phyloP scores from a whole-genome alignment of 2,888 invertebrate species.

The Tenodera sinensis region DNA sequence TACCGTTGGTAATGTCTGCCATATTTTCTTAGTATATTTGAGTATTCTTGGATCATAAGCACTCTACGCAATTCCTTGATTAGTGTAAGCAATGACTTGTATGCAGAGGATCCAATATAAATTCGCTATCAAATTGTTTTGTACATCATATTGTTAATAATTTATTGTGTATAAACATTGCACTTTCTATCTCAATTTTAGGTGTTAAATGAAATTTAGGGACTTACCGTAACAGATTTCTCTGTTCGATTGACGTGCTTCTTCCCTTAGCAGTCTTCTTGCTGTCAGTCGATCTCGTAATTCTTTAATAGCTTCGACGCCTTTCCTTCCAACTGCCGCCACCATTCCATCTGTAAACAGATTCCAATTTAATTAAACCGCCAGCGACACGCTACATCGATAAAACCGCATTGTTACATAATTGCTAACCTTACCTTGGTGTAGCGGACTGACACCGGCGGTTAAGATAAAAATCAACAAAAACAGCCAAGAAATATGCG shows the following conservation, averaged over 20 bases:
- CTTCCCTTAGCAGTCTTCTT: slow-evolving; percentile 33
- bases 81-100: no score
- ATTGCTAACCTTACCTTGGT: background rate
- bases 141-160: no score
- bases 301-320: background rate
- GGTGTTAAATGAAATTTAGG: background rate
- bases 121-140: no score
- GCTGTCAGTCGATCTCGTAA: background rate
- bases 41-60: no score
- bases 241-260: slow-evolving; percentile 32
- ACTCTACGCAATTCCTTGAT: no score
- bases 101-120: no score
- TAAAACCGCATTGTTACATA: background rate
- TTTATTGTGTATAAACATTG: no score
- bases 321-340: background rate
- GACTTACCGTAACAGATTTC: slow-evolving; percentile 39
- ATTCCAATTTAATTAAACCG: background rate
- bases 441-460: background rate
- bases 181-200: no score
- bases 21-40: no score
- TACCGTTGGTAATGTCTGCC: no score
- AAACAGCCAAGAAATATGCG: background rate
- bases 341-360: background rate
- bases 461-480: background rate
- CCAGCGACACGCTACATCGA: background rate